Percentiles rank a stretch among this genome's conserved stretches.
These are phyloP conservation scores for Zeus faber DNA, from an alignment of 2,113 vertebrate species.

Conservation along the genomic window DNA sequence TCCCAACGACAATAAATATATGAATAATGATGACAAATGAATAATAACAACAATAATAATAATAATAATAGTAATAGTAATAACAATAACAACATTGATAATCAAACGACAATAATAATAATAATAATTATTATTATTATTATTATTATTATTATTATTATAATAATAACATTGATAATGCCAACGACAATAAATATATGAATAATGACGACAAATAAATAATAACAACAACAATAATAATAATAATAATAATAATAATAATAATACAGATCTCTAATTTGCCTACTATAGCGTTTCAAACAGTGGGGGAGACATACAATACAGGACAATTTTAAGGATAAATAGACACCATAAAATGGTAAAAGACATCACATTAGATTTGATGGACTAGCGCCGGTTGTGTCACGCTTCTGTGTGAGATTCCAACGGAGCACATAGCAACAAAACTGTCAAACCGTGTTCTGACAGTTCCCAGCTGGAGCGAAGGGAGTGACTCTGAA, in stretches of 20 bases:
- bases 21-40: neutral
- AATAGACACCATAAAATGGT: neutral
- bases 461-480: slow-evolving; percentile 20
- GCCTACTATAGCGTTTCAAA: neutral
- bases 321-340: neutral
- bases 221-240: neutral
- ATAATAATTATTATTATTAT: neutral
- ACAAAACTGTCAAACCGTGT: neutral
- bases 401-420: neutral
- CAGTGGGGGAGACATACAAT: neutral
- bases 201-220: neutral
- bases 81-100: neutral
- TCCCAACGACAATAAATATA: neutral
- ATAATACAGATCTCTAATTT: neutral
- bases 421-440: neutral
- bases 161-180: neutral
- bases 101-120: neutral
- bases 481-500: slow-evolving; percentile 22
- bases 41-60: neutral
- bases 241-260: neutral
- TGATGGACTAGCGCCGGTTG: neutral
- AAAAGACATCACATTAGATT: neutral
- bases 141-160: slow-evolving; percentile 4
- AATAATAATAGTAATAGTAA: too few species aligned
- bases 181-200: neutral